Evolutionary conservation across 2,113 vertebrate genomes (phyloP).

Genomic region (Oreochromis niloticus): DNA sequence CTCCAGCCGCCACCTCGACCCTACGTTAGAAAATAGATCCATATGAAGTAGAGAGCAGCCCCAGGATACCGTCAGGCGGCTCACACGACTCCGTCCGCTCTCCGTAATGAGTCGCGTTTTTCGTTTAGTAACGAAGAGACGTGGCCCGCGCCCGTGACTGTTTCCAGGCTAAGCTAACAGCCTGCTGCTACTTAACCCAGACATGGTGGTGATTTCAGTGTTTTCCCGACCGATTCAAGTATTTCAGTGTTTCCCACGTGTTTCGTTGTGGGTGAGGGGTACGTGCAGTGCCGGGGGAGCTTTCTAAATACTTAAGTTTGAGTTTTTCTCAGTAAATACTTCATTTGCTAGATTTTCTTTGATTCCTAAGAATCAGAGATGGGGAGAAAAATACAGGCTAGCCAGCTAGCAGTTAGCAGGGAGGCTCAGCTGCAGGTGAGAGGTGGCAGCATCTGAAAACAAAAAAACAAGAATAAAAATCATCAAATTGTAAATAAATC

Average conservation of each 20-base stretch:
- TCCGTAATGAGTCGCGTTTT: neutral
- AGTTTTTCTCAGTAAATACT: neutral
- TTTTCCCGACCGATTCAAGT: neutral
- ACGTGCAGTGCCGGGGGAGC: neutral
- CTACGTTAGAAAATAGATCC: neutral
- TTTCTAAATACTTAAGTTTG: neutral
- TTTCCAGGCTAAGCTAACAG: neutral
- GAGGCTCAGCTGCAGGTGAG: neutral
- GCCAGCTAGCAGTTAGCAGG: neutral
- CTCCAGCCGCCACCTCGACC: neutral
- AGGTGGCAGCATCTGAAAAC: neutral
- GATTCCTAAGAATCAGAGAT: neutral
- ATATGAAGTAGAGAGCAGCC: neutral
- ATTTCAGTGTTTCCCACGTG: neutral
- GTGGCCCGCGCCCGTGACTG: fast-evolving
- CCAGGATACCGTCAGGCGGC: neutral
- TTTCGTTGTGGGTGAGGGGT: neutral
- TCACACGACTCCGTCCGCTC: no score
- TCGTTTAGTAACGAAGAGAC: neutral
- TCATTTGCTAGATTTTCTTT: neutral
- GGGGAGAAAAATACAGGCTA: neutral
- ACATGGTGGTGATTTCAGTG: neutral
- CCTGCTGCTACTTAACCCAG: neutral
- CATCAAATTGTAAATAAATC: neutral
- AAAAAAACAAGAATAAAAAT: neutral